These are phyloP conservation scores for Phasia obesa DNA, from an alignment of 2,888 invertebrate genomes.

Conservation along the genomic window DNA sequence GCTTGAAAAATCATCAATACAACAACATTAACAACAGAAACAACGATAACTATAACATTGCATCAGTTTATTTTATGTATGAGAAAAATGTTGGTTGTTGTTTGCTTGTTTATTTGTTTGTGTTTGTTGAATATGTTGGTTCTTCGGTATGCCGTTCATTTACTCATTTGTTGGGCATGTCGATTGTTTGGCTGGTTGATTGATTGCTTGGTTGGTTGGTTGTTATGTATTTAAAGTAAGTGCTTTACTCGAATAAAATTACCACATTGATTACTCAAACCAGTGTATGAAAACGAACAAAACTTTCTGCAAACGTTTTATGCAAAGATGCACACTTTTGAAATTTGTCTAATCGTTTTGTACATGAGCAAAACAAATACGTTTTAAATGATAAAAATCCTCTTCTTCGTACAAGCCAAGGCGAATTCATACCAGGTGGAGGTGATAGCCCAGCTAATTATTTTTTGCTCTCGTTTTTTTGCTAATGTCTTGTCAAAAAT, in stretches of 20 bases:
- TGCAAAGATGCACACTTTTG: no score
- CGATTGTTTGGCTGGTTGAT: slow-evolving; percentile 4
- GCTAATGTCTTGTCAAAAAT: no score
- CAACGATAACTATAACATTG: slow-evolving; percentile 64
- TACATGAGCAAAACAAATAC: no score
- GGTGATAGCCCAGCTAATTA: no score
- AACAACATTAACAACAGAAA: slow-evolving; percentile 31
- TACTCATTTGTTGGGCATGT: background rate
- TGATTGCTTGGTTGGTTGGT: slow-evolving; percentile 38
- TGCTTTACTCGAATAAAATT: slow-evolving; percentile 63
- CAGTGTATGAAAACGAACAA: no score
- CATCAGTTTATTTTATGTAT: slow-evolving; percentile 62
- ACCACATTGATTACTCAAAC: slow-evolving; percentile 68
- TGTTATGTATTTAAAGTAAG: slow-evolving; percentile 60
- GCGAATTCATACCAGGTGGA: no score
- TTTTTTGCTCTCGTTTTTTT: no score
- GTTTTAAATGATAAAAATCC: no score
- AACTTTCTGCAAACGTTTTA: no score
- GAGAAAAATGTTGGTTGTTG: slow-evolving; percentile 41
- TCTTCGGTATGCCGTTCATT: slow-evolving; percentile 38
- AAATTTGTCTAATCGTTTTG: no score
- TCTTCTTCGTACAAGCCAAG: no score
- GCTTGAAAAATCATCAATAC: slow-evolving; percentile 47
- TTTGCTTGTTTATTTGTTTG: slow-evolving; percentile 10
- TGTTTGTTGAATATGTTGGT: no score